Conservation (phyloP, 2,888 invertebrate species). For the Drosophila demipolita region DNA sequence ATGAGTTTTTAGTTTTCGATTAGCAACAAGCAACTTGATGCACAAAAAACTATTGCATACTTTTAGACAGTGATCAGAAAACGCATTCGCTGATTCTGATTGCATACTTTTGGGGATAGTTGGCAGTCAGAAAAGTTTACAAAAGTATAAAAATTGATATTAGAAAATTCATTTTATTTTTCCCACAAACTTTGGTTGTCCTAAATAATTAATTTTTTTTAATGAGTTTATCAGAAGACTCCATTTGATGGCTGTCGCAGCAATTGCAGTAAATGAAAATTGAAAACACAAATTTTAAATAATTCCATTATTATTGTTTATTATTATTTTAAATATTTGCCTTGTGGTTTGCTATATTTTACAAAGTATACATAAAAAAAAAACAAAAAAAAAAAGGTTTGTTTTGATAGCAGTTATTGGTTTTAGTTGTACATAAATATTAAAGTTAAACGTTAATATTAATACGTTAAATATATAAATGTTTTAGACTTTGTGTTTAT, state of each 20-base stretch:
- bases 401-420: slow-evolving; percentile 49
- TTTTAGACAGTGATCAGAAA: neutral
- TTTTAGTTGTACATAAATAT: slow-evolving; percentile 71
- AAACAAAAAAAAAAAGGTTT: slow-evolving; percentile 26
- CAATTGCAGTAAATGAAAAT: neutral
- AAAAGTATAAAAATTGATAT: too few relatives aligned
- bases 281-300: slow-evolving; percentile 14
- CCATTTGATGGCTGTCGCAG: slow-evolving; percentile 1
- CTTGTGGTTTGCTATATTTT: slow-evolving; percentile 72
- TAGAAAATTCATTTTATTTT: neutral
- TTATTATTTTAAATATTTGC: slow-evolving; percentile 62
- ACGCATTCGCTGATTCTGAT: fast-evolving
- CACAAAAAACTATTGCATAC: neutral
- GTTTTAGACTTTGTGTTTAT: slow-evolving; percentile 38
- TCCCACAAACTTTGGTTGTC: neutral
- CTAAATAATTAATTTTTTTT: neutral
- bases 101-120: neutral
- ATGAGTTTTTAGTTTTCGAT: too few relatives aligned
- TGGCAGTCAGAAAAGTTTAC: neutral
- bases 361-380: slow-evolving; percentile 73
- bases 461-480: slow-evolving; percentile 42
- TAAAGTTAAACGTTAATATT: slow-evolving; percentile 59
- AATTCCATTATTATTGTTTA: slow-evolving; percentile 55
- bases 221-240: neutral
- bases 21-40: neutral